Percentiles rank a stretch among this genome's conserved stretches.
Evolutionary conservation across 2,888 invertebrate species (phyloP).

Genomic region (Pollenia angustigena): DNA sequence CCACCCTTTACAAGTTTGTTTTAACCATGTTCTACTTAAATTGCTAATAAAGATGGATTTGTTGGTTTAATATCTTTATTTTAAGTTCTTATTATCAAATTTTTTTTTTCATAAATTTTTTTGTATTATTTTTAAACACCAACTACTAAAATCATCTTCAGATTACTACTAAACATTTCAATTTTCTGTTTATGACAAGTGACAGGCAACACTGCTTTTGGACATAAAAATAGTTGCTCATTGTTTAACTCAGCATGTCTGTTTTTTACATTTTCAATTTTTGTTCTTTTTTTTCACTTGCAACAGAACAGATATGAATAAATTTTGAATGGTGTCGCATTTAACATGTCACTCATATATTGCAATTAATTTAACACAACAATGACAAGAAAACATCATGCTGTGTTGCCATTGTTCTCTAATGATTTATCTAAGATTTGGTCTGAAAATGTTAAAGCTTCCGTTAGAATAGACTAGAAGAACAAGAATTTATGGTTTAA

Average conservation of each 20-base stretch:
- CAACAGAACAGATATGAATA: constrained; percentile 12
- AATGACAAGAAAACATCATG: constrained; percentile 57
- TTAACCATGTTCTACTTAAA: no score
- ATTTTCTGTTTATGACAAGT: neutral
- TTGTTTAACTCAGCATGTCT: constrained; percentile 9
- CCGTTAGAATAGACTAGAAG: constrained; percentile 30
- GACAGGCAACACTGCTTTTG: neutral
- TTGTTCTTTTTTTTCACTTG: neutral
- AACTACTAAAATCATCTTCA: no score
- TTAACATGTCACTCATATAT: constrained; percentile 44
- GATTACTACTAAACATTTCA: no score
- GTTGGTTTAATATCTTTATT: no score
- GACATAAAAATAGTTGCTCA: constrained; percentile 1
- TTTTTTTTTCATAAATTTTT: no score
- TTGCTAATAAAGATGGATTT: no score
- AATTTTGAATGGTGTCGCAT: constrained; percentile 41
- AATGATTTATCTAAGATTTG: constrained; percentile 13
- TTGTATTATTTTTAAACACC: no score
- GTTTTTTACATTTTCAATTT: neutral
- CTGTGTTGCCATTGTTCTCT: constrained; percentile 51
- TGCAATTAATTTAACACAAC: constrained; percentile 58
- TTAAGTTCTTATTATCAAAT: no score
- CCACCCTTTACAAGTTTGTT: no score
- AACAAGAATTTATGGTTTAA: neutral
- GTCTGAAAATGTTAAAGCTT: constrained; percentile 6